Evolutionary conservation across 2,113 vertebrate species (phyloP), one percentile per base, ranked within the genome.

Genomic region (Atractosteus spatula): DNA sequence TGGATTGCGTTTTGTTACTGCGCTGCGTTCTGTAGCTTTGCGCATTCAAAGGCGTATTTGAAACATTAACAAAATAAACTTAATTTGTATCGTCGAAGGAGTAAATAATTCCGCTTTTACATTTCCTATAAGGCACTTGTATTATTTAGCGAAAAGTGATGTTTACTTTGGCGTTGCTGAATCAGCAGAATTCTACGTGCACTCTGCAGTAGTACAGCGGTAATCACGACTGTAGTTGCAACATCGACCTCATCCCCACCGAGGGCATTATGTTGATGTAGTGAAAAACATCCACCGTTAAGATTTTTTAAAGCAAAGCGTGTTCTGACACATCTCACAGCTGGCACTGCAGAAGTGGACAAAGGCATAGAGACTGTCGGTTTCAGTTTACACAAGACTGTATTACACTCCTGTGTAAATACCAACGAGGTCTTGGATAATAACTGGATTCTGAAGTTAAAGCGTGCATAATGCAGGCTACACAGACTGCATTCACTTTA

Each of bases 161-260:
- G 66, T 68, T 68, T 68, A 55, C 66, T 55, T 68, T 68, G 66
- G 66, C 8, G 66, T 55, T 68, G 66, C 66, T 68, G 66, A 68
- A 55, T 68, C 66, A 55, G 66, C 66, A 55, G 51, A 41, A 41
- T 68, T 68, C 3, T 41, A n/a, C 16, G 8, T 11, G 66, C 47
- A 54, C 44, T 55, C 66, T 68, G 66, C 47, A 55, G 66, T 47
- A 41, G 16, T 66, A 44, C 14, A 59, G 12, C 57, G 56, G 11
- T 12, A 6, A 6, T 59, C 29, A 11, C 14, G 14, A 47, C 8
- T 29, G 29, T 67, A n/a, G n/a, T 67, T 42, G 66, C 8, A 17
- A 51, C 42, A 67, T 67, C 44, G 42, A 67, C 47, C 42, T n/a
- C 13, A 45, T 67, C n/a, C n/a, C 2, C 16, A 54, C 51, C 47